Evolutionary conservation across 2,888 invertebrate genomes (phyloP), one percentile per base, ranked within the genome.

Genomic region (Rhyacophila evoluta): DNA sequence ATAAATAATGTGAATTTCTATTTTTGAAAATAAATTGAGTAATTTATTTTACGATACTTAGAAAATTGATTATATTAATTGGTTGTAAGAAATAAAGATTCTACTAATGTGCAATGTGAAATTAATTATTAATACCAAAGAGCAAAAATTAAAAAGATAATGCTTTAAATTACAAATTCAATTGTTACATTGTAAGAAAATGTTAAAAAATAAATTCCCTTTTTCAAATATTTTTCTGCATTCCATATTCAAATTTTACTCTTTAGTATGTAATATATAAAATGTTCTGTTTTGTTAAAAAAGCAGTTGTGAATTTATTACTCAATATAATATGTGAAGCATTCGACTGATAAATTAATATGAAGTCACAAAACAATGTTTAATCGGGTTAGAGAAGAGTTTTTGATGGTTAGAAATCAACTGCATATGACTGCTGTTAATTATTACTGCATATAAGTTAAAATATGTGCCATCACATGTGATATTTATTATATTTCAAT

Each of bases 271-370:
- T 33, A 33, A 5, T 39, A 19, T 55, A 19, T 55, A 12, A 55
- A 8, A 19, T 19, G 19, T 55, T 55, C 19, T 15, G 19, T 19
- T 55, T n/a, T 15, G 55, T 55, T 55, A 55, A 55, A 41, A 55
- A 55, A 55, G 55, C 55, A 55, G 19, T 15, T 15, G 55, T 55
- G 55, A 55, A 55, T 55, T 55, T 55, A 55, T 15, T 25, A 55
- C 19, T 55, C 25, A 8, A 55, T 25, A 55, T n/a, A 55, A 55
- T 19, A 55, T 55, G 55, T 55, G 55, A 55, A 19, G 55, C 55
- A 55, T 55, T 55, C 19, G 12, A n/a, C 19, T 25, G 41, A 39
- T 39, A 15, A n/a, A 55, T 55, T 19, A 25, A 55, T 19, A 19
- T 55, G 10, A 55, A 41, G 41, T 41, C 19, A 41, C 12, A 41